These are phyloP conservation scores for Cheilosia impressa DNA, from an alignment of 2,888 invertebrate genomes.

Conservation along the genomic window DNA sequence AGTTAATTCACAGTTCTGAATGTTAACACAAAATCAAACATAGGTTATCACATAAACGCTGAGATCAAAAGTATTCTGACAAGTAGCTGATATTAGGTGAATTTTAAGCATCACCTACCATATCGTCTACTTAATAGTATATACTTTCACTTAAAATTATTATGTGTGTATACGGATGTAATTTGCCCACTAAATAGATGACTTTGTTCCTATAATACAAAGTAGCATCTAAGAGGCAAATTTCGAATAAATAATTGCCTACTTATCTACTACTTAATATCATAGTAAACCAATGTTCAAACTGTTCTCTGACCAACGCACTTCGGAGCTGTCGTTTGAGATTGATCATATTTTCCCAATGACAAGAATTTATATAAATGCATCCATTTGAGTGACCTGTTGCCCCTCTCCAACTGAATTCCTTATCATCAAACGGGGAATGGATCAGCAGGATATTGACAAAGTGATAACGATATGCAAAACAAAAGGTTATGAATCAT, in stretches of 20 bases:
- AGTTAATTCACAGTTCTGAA: no score
- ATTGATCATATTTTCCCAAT: conserved; percentile 1
- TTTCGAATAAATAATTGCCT: conserved; percentile 35
- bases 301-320: not conserved
- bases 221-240: conserved; percentile 57
- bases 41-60: not conserved
- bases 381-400: not conserved
- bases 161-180: not conserved
- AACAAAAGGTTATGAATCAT: conserved; percentile 6
- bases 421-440: not conserved
- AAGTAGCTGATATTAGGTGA: conserved; percentile 66
- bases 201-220: conserved; percentile 24
- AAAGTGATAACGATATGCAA: conserved; percentile 6
- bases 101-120: conserved; percentile 50
- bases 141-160: not conserved
- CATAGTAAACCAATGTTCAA: conserved; percentile 13
- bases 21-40: not conserved
- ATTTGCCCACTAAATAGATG: not conserved
- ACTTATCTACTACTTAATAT: conserved; percentile 70
- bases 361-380: conserved; percentile 2
- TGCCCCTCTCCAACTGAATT: not conserved
- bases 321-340: not conserved
- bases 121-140: conserved; percentile 69
- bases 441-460: conserved; percentile 17
- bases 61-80: conserved; percentile 29